phyloP scores from a whole-genome alignment of 2,113 vertebrate species.

The Kryptolebias marmoratus region DNA sequence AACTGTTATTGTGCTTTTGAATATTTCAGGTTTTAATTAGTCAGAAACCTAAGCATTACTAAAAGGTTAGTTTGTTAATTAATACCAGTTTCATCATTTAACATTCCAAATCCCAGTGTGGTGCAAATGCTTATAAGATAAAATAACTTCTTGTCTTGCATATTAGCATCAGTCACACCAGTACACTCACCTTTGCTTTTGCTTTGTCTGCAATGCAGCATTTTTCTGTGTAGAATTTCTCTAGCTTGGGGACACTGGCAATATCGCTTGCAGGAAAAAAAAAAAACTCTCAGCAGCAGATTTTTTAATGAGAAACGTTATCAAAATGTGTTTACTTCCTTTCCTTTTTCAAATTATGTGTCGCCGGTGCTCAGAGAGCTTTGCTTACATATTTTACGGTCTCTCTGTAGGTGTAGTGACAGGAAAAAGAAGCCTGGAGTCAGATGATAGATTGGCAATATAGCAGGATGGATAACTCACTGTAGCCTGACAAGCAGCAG shows the following conservation, averaged over 20 bases:
- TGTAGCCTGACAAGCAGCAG: constrained; percentile 1
- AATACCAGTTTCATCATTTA: neutral
- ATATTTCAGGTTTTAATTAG: no score
- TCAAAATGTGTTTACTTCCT: constrained; percentile 39
- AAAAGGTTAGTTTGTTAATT: neutral
- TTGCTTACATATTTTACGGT: constrained; percentile 47
- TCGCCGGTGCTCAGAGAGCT: constrained; percentile 28
- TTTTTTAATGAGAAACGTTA: constrained; percentile 39
- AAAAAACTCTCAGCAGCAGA: constrained; percentile 23
- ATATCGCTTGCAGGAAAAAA: constrained; percentile 35
- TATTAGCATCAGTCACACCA: constrained; percentile 32
- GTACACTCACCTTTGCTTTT: constrained; percentile 45
- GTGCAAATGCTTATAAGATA: neutral
- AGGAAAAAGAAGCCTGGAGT: constrained; percentile 35
- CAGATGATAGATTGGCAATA: constrained; percentile 35
- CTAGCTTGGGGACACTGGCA: constrained; percentile 18
- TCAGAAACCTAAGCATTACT: no score
- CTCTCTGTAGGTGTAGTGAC: constrained; percentile 19
- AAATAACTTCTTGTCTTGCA: neutral
- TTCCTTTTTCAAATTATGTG: constrained; percentile 15
- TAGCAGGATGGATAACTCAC: constrained; percentile 29
- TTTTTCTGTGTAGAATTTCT: constrained; percentile 15
- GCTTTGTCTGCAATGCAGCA: constrained; percentile 42
- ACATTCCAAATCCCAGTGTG: neutral
- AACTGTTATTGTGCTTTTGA: no score